Base-by-base conservation (phyloP, 2,888 invertebrate genomes). In the Tortricodes alternella region DNA sequence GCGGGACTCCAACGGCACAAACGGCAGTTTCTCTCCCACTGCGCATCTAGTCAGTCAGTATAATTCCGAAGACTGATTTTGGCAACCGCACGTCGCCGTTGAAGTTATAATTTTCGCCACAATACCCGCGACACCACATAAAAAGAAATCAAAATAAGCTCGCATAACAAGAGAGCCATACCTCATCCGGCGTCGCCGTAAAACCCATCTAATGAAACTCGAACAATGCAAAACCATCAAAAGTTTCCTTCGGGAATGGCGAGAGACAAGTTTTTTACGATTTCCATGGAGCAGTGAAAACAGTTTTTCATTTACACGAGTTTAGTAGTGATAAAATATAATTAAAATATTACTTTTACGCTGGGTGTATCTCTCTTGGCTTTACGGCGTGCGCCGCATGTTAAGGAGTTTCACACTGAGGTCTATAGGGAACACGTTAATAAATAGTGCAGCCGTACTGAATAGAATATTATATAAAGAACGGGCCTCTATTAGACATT, bases 301-400 rank as follows among this genome's bases (percentile, higher is more conserved):
- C 86, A 82, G 89, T 89, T 90, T 90, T 90, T 90, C 89, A 90
- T 90, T 90, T 89, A 89, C 89, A 89, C 86, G 75, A 80, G 80
- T 89, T 88, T 89, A 89, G 89, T 87, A 83, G 83, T 77, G 76
- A 83, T 90, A 89, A 90, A 90, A 89, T 89, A 89, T 90, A 90
- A 90, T 90, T 90, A 90, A 89, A 90, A 90, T 90, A 90, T 89
- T 56, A 56, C 44, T 56, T 90, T 89, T 89, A 88, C 85, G 84
- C 82, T 71, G 71, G 68, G 71, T 78, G 80, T 85, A 80, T 85
- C 86, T 87, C 80, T 71, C 79, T 74, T 71, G 76, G 81, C 74
- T 83, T 87, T 86, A 85, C 77, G 83, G 80, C 74, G 76, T 73
- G 81, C 69, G 72, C 73, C 73, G 79, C 70, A 67, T 75, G 67